Evolutionary conservation across 1,140 invertebrate species (phyloP), one percentile per base, ranked within the genome.

Genomic region (Camponotus pennsylvanicus): DNA sequence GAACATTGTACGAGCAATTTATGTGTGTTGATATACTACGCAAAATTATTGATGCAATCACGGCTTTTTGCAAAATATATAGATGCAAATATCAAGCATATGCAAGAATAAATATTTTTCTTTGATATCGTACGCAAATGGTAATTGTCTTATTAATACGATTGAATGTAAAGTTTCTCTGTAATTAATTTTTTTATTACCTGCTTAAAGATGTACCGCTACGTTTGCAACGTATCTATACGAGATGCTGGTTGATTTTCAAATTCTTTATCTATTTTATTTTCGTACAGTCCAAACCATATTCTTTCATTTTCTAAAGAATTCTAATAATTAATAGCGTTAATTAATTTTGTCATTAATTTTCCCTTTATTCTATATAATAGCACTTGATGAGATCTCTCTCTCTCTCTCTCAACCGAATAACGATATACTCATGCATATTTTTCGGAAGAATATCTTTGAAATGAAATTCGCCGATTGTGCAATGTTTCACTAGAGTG

Each of bases 391-490:
- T 11, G 15, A 45, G 18, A 5, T 45, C 27, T 27, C 27, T 27
- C 27, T 27, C 27, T 27, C 27, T 27, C 27, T 27, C 27, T 27
- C 27, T 27, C 57, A 45, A 34, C 3, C 13, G 55, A 55, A 11
- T 75, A 49, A 45, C 8, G 18, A 13, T 8, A 42, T 8, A 42
- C 49, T 37, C 27, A 49, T 7, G n/a, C 69, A 55, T 49, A 55
- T 83, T 27, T 82, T 40, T 71, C 52, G 52, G 9, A 52, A 59
- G 18, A 21, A 75, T 73, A 49, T 27, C 55, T 61, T 83, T 49
- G 40, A 75, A 83, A 61, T 83, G 55, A 49, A 75, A 83, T 71
- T 73, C 55, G 40, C 45, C 18, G 64, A 59, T 15, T 69, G 40
- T 63, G 55, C 67, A 61, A 11, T 11, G 32, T 75, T 73, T 61